Base-by-base conservation (phyloP, 2,888 invertebrate genomes). In the Ctena decussata region DNA sequence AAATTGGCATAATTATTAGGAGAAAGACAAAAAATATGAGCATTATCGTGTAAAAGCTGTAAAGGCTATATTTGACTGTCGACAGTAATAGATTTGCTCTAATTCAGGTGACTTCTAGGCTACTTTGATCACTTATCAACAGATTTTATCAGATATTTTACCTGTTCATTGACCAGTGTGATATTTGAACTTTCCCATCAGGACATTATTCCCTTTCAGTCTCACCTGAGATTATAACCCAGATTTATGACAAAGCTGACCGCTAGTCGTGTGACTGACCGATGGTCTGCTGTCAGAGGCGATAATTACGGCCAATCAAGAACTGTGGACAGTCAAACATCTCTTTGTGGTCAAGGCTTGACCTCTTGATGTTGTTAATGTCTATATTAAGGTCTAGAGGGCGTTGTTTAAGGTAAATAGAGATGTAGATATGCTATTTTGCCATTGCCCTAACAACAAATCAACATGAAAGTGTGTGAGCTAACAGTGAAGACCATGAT, bases 241-340 rank as follows among this genome's bases (percentile, higher is more conserved):
- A 65, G 65, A 6, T 65, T 65, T n/a, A 65, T 65, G 65, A 65
- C 65, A 65, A 65, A 18, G 18, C 32, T 65, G 65, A 65, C 65
- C 65, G 65, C 65, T 35, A 15, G 65, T 35, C 65, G 65, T 65
- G 65, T 65, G 65, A 65, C 65, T 65, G 65, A 65, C 65, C 65
- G 65, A 35, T 65, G 65, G 65, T 65, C 65, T 35, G 35, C 65
- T 65, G 65, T 65, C 65, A 12, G 21, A 35, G 35, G 5, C 65
- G 8, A 65, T 32, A 35, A 11, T 32, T 18, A 53, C 24, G 65
- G 35, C 18, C 65, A 65, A 35, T 35, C 1, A 32, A 65, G 21
- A 12, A 65, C 65, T 65, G 35, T 30, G 30, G 65, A 30, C 65
- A n/a, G 53, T 53, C 8, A 53, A 53, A 53, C 53, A 53, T 53